These are phyloP conservation scores for Andrena dorsata DNA, from an alignment of 2,888 invertebrate species.

Conservation along the genomic window DNA sequence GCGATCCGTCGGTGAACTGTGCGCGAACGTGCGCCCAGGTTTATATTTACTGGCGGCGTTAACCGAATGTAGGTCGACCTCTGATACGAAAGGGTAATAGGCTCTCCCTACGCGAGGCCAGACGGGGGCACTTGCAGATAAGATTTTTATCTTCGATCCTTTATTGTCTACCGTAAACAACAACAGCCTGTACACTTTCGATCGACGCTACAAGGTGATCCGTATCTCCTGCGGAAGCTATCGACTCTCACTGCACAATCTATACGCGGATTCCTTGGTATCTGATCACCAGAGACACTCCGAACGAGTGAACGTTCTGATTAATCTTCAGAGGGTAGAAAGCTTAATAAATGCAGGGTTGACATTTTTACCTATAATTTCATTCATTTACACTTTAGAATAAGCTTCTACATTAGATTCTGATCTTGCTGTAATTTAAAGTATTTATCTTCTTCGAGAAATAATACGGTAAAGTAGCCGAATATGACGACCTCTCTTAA, in stretches of 20 bases:
- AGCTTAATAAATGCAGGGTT: no score
- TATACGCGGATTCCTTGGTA: constrained; percentile 20
- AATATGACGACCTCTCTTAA: no score
- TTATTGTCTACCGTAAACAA: constrained; percentile 41
- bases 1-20: background rate
- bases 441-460: no score
- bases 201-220: constrained; percentile 1
- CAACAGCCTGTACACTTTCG: constrained; percentile 27
- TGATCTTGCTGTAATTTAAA: no score
- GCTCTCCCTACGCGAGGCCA: constrained; percentile 20
- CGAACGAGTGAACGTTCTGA: no score
- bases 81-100: constrained; percentile 32
- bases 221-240: background rate
- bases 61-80: constrained; percentile 53
- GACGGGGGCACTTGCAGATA: constrained; percentile 24
- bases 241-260: background rate
- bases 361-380: no score
- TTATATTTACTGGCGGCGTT: constrained; percentile 46
- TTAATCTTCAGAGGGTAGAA: no score
- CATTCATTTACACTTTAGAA: no score
- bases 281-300: background rate
- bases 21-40: constrained; percentile 12
- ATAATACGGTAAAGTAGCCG: no score
- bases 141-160: constrained; percentile 49
- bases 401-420: no score